Evolutionary conservation across 2,113 vertebrate genomes (phyloP).

Genomic region (Nibea coibor): DNA sequence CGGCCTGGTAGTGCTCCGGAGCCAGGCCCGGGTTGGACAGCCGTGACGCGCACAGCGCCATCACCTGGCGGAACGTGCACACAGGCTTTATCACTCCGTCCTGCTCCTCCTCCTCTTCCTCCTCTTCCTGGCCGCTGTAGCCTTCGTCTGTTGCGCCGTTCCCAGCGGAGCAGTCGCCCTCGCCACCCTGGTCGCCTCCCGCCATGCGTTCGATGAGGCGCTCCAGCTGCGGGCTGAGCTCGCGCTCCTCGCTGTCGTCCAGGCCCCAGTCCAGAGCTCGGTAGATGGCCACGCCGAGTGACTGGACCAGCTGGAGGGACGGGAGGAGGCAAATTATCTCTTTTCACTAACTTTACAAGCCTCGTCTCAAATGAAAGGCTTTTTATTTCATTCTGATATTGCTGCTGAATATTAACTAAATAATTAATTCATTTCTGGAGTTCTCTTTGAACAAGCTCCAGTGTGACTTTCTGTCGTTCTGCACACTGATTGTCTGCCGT

Average conservation of each 20-base stretch:
- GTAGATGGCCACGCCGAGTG: conserved; percentile 94
- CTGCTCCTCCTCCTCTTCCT: conserved; percentile 82
- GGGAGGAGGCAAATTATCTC: no score
- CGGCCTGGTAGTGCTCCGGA: conserved; percentile 91
- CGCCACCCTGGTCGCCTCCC: conserved; percentile 80
- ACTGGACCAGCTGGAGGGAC: conserved; percentile 92
- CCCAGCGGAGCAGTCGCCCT: conserved; percentile 58
- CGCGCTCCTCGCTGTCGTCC: conserved; percentile 93
- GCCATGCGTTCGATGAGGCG: conserved; percentile 95
- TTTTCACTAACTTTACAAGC: no score
- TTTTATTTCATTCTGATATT: no score
- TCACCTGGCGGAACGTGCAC: conserved; percentile 88
- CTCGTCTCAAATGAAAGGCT: no score
- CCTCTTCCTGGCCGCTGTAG: conserved; percentile 93
- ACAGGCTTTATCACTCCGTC: conserved; percentile 78
- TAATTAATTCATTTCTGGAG: no score
- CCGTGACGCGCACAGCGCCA: conserved; percentile 87
- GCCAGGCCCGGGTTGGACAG: conserved; percentile 87
- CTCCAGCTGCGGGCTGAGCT: conserved; percentile 93
- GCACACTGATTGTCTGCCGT: no score
- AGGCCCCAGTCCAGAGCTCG: conserved; percentile 96
- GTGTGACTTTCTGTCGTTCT: no score
- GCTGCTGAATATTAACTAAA: no score
- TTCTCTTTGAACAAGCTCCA: no score
- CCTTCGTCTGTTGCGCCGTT: conserved; percentile 87